Evolutionary conservation across 2,113 vertebrate genomes (phyloP).

Genomic region (Nothocercus nigrocapillus): DNA sequence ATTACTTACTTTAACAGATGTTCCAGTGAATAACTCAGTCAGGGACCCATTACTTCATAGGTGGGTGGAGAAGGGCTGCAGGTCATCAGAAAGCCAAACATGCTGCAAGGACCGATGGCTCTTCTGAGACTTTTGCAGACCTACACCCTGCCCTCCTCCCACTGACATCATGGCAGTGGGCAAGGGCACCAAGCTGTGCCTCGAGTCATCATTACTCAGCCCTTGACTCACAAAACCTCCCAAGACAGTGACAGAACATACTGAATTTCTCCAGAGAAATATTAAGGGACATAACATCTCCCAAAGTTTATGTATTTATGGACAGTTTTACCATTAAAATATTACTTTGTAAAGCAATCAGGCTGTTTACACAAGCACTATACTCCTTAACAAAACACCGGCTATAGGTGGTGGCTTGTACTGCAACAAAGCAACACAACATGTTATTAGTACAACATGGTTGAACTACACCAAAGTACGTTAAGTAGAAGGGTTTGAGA

Average conservation of each 20-base stretch:
- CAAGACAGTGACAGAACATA: background rate
- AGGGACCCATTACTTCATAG: background rate
- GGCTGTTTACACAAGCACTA: background rate
- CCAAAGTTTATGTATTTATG: background rate
- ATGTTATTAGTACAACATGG: too few species aligned
- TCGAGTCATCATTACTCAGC: background rate
- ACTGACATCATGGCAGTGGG: background rate
- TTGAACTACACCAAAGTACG: background rate
- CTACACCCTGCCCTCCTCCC: background rate
- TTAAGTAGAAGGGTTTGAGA: background rate
- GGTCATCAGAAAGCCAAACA: background rate
- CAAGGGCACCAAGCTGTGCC: background rate
- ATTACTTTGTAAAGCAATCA: background rate
- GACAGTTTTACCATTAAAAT: background rate
- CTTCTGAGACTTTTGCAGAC: background rate
- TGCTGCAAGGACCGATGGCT: accelerated
- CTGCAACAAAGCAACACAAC: too few species aligned
- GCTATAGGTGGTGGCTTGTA: background rate
- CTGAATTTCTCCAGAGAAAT: background rate
- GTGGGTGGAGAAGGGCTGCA: background rate
- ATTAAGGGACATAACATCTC: background rate
- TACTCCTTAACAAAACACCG: background rate
- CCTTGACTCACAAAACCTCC: background rate
- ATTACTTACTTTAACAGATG: background rate
- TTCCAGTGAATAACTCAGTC: background rate